phyloP scores from a whole-genome alignment of 1,140 invertebrate species.

The Euwallacea similis region DNA sequence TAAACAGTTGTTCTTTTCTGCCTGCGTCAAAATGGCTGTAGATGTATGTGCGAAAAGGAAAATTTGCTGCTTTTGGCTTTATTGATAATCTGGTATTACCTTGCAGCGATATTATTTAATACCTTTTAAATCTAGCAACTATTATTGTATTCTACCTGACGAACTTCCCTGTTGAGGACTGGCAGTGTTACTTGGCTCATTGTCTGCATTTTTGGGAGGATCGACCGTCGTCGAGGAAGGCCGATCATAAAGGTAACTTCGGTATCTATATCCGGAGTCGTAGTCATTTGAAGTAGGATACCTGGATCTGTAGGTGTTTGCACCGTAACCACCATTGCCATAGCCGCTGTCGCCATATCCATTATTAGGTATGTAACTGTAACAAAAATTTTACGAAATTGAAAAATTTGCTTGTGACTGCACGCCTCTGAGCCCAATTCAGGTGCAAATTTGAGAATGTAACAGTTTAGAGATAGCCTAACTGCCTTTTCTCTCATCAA shows the following conservation, averaged over 20 bases:
- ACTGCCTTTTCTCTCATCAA: conserved; percentile 11
- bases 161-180: conserved; percentile 3
- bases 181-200: conserved; percentile 22
- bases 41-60: no score
- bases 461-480: neutral
- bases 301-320: conserved; percentile 20
- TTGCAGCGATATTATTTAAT: no score
- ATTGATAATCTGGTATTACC: no score
- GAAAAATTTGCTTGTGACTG: no score
- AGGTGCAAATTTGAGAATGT: conserved; percentile 1
- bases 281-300: conserved; percentile 30
- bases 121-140: no score
- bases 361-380: neutral
- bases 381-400: no score
- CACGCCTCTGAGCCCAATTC: no score
- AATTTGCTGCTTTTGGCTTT: no score
- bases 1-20: no score
- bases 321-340: conserved; percentile 15
- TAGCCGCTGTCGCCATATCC: conserved; percentile 1
- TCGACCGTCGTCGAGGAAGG: conserved; percentile 36
- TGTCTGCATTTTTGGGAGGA: conserved; percentile 10
- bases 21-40: no score
- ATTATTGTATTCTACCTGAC: no score
- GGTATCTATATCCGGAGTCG: conserved; percentile 29
- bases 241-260: conserved; percentile 39